Evolutionary conservation across 2,797 vertebrate genomes (phyloP).

Genomic region (Ciconia nigra): DNA sequence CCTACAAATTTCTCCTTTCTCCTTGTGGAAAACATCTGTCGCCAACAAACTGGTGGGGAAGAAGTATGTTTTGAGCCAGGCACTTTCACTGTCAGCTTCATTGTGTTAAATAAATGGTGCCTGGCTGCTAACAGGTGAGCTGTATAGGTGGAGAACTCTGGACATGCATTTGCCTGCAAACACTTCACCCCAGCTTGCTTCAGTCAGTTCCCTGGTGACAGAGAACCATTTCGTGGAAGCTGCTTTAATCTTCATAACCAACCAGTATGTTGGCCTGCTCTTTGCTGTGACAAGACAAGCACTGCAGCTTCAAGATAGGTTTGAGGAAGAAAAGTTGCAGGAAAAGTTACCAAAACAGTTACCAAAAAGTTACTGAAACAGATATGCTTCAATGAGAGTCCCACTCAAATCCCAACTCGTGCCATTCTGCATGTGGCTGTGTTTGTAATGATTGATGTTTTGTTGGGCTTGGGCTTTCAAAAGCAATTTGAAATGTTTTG

Average conservation of each 20-base stretch:
- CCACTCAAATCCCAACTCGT: neutral
- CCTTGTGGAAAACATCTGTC: neutral
- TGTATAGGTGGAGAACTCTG: neutral
- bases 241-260: neutral
- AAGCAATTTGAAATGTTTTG: neutral
- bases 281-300: neutral
- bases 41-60: neutral
- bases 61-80: neutral
- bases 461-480: neutral
- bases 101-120: accelerated
- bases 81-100: neutral
- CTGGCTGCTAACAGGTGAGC: neutral
- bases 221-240: neutral
- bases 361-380: neutral
- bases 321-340: neutral
- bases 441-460: neutral
- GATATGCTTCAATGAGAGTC: neutral
- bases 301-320: neutral
- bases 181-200: neutral
- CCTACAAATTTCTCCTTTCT: neutral
- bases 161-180: neutral
- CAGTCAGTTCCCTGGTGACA: neutral
- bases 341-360: neutral
- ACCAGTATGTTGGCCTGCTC: neutral
- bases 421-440: neutral